phyloP scores from a whole-genome alignment of 1,140 invertebrate species.

The Drosophila auraria region DNA sequence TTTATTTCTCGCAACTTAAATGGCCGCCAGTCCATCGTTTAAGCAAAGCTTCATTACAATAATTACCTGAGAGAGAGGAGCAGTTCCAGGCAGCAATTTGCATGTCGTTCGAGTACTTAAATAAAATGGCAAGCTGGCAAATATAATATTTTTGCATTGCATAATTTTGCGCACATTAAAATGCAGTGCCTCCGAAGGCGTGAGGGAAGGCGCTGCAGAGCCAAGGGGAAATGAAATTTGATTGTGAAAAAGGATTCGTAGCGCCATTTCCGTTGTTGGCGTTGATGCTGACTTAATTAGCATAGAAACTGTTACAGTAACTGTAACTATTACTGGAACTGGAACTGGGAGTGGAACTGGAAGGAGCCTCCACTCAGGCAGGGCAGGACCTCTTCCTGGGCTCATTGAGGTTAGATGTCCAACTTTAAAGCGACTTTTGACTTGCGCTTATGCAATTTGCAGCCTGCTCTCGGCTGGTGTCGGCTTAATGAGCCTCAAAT shows the following conservation, averaged over 20 bases:
- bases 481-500: constrained; percentile 62
- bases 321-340: constrained; percentile 15
- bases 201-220: not conserved
- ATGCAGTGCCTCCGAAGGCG: constrained; percentile 22
- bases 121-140: constrained; percentile 59
- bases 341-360: constrained; percentile 13
- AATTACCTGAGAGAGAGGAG: constrained; percentile 50
- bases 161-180: constrained; percentile 74
- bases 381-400: constrained; percentile 11
- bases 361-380: not conserved
- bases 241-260: constrained; percentile 72
- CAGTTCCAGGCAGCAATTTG: constrained; percentile 38
- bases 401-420: constrained; percentile 74
- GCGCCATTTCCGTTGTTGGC: constrained; percentile 64
- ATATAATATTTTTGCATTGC: constrained; percentile 72
- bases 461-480: not conserved
- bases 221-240: constrained; percentile 71
- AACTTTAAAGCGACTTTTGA: constrained; percentile 58
- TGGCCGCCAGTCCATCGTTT: constrained; percentile 25
- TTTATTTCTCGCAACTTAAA: constrained; percentile 20
- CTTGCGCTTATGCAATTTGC: constrained; percentile 48
- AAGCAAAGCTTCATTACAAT: constrained; percentile 54
- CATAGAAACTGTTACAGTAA: constrained; percentile 40
- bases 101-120: constrained; percentile 61
- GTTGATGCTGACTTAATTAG: constrained; percentile 78